These are phyloP conservation scores for Drosophila lutescens DNA, from an alignment of 2,888 invertebrate species.

Conservation along the genomic window DNA sequence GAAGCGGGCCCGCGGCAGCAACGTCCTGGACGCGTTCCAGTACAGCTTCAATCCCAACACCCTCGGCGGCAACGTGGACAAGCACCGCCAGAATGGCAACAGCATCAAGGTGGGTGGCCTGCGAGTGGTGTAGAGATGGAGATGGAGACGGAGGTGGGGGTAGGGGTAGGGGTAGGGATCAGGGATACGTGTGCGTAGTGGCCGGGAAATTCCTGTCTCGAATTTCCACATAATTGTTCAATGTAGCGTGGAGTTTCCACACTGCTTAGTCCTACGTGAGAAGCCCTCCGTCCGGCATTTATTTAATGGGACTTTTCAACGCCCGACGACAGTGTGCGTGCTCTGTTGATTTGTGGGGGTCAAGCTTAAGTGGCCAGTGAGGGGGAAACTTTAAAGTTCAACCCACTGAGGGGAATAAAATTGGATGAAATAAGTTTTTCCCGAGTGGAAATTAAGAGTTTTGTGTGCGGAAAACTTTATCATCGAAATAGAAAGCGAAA, in stretches of 20 bases:
- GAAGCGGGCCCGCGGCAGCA: slow-evolving; percentile 85
- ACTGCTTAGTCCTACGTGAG: slow-evolving; percentile 53
- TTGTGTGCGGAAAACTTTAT: no score
- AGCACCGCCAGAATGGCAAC: slow-evolving; percentile 85
- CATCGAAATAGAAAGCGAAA: no score
- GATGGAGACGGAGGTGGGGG: no score
- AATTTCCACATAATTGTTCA: slow-evolving; percentile 77
- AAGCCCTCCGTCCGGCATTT: slow-evolving; percentile 41
- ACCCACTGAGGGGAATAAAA: slow-evolving; percentile 23
- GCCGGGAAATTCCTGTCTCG: slow-evolving; percentile 63
- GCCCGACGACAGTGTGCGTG: slow-evolving; percentile 45
- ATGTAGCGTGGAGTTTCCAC: slow-evolving; percentile 77
- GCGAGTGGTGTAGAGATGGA: no score
- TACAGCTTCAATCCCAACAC: slow-evolving; percentile 84
- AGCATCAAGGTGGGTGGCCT: slow-evolving; percentile 84
- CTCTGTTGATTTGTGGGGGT: slow-evolving; percentile 49
- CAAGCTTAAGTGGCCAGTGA: slow-evolving; percentile 29
- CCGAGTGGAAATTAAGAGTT: no score
- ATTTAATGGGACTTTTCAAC: slow-evolving; percentile 77
- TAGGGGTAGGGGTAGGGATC: not conserved
- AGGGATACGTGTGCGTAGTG: slow-evolving; percentile 17
- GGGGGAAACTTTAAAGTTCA: slow-evolving; percentile 35
- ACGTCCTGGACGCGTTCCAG: slow-evolving; percentile 84
- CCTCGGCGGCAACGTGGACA: slow-evolving; percentile 83
- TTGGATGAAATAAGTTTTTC: slow-evolving; percentile 34